A percentile compares a stretch with the other conserved stretches of the same genome.
Evolutionary conservation across 2,797 vertebrate genomes (phyloP).

Genomic region (Myoxocephalus aenaeus): DNA sequence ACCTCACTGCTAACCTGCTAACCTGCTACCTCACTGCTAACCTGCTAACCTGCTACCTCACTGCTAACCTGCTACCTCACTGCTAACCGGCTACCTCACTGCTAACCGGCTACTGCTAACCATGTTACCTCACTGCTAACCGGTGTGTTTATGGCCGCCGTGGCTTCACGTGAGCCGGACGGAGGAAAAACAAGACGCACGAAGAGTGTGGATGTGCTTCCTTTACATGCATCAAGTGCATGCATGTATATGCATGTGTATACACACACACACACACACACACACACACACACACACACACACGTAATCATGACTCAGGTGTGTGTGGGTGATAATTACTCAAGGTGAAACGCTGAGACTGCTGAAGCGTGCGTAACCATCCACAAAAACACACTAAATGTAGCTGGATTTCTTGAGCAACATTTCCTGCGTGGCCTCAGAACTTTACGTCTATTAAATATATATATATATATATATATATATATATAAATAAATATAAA

Average conservation of each 20-base stretch:
- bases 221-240: not conserved
- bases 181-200: not conserved
- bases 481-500: no score
- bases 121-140: constrained; percentile 6
- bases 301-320: constrained; percentile 41
- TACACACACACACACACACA: not conserved
- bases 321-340: constrained; percentile 50
- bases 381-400: not conserved
- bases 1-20: constrained; percentile 17
- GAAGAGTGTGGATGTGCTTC: not conserved
- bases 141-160: not conserved
- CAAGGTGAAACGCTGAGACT: constrained; percentile 44
- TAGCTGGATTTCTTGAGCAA: no score
- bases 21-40: no score
- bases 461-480: no score
- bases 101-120: no score
- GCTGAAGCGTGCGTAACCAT: constrained; percentile 34
- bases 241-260: not conserved
- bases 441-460: not conserved
- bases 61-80: not conserved
- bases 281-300: not conserved
- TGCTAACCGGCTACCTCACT: constrained; percentile 2
- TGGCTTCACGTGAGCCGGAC: not conserved
- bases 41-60: no score
- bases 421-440: not conserved